phyloP scores from a whole-genome alignment of 2,888 invertebrate species.

The Dynastes grantii region DNA sequence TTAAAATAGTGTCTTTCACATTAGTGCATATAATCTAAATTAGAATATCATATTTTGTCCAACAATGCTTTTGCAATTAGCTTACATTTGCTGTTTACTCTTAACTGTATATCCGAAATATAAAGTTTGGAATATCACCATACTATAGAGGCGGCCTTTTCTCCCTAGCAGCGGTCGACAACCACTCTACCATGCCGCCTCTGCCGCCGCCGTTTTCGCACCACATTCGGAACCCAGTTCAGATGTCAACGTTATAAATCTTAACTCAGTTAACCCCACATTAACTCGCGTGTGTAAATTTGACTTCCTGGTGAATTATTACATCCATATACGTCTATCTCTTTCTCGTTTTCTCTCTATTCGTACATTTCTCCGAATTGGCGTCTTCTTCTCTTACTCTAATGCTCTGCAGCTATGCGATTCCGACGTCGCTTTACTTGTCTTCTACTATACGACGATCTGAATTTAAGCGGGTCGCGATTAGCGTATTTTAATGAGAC shows the following conservation, averaged over 20 bases:
- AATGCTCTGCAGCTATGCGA: neutral
- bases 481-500: slow-evolving; percentile 68
- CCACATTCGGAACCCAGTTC: slow-evolving; percentile 63
- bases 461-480: slow-evolving; percentile 66
- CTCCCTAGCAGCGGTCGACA: neutral
- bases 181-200: neutral
- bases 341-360: neutral
- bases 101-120: neutral
- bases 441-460: slow-evolving; percentile 48
- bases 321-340: slow-evolving; percentile 48
- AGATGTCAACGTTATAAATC: slow-evolving; percentile 68
- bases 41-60: no score
- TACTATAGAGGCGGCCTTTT: neutral
- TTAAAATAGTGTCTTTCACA: no score
- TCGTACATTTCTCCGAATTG: neutral
- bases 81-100: no score
- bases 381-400: no score
- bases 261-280: slow-evolving; percentile 66
- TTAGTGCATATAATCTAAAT: no score
- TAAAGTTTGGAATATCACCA: neutral
- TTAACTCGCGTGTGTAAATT: slow-evolving; percentile 61
- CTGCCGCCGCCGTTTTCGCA: slow-evolving; percentile 60
- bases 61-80: no score
- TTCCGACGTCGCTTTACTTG: no score
- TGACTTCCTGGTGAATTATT: slow-evolving; percentile 68